These are phyloP conservation scores for Percopsis omiscomaycus DNA, from an alignment of 2,797 vertebrate genomes.

Conservation along the genomic window DNA sequence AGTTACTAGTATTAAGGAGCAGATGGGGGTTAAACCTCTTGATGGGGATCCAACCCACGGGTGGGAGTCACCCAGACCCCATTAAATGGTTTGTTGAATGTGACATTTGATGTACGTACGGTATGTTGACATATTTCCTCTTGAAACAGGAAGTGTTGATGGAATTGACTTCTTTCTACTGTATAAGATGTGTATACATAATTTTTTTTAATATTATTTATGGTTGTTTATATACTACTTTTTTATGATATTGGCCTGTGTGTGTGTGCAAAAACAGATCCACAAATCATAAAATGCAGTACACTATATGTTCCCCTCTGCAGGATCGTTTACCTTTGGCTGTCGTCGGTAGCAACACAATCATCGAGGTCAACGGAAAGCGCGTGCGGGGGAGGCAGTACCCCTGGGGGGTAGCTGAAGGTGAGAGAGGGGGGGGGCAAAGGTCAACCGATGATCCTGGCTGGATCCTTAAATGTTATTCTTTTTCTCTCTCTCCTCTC, in stretches of 20 bases:
- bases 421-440: slow-evolving; percentile 78
- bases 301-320: slow-evolving; percentile 47
- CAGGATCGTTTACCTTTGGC: slow-evolving; percentile 95
- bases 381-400: slow-evolving; percentile 93
- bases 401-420: slow-evolving; percentile 97
- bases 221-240: neutral
- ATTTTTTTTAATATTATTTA: neutral
- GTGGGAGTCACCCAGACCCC: too few species aligned
- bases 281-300: neutral
- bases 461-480: slow-evolving; percentile 4
- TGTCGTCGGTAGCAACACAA: slow-evolving; percentile 95
- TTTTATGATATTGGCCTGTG: neutral
- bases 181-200: neutral
- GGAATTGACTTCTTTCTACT: too few species aligned
- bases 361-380: slow-evolving; percentile 95
- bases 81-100: too few species aligned
- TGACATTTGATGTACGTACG: neutral
- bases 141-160: too few species aligned
- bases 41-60: too few species aligned
- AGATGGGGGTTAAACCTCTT: too few species aligned
- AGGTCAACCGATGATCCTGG: slow-evolving; percentile 17
- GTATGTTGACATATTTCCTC: slow-evolving; percentile 1
- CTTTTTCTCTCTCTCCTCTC: neutral
- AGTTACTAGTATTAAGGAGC: too few species aligned
- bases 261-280: neutral